Evolutionary conservation across 2,113 vertebrate genomes (phyloP).

Genomic region (Engraulis encrasicolus): DNA sequence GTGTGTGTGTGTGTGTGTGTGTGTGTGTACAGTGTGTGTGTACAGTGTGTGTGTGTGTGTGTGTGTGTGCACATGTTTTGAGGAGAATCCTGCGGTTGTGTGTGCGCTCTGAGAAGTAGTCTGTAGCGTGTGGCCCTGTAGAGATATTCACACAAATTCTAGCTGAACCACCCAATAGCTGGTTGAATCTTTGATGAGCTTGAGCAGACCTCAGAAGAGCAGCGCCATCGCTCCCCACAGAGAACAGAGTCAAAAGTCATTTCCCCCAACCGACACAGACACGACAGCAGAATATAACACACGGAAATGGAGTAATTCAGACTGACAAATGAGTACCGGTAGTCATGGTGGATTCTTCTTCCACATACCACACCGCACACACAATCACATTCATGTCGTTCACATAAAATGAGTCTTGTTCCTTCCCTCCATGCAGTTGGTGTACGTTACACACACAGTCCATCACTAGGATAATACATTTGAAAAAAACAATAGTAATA

Average conservation of each 20-base stretch:
- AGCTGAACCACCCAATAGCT: not conserved
- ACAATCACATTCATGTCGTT: too few relatives aligned
- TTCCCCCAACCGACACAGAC: not conserved
- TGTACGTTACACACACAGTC: too few relatives aligned
- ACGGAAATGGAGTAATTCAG: not conserved
- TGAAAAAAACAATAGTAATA: too few relatives aligned
- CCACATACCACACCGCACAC: too few relatives aligned
- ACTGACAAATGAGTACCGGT: not conserved
- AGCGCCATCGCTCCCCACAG: not conserved
- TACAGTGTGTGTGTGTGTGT: too few relatives aligned
- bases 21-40: too few relatives aligned
- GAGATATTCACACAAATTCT: not conserved
- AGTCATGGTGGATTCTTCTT: too few relatives aligned
- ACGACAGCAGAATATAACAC: not conserved
- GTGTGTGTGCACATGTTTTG: too few relatives aligned
- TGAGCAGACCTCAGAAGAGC: not conserved
- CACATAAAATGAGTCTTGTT: too few relatives aligned
- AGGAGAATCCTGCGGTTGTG: not conserved
- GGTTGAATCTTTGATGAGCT: not conserved
- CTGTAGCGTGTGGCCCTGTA: not conserved
- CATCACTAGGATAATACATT: too few relatives aligned
- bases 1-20: too few relatives aligned
- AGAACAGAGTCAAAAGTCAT: not conserved
- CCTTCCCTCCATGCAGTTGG: too few relatives aligned
- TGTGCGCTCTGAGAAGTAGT: not conserved